Evolutionary conservation across 2,113 vertebrate species (phyloP), one percentile per base, ranked within the genome.

Genomic region (Callorhinus ursinus): DNA sequence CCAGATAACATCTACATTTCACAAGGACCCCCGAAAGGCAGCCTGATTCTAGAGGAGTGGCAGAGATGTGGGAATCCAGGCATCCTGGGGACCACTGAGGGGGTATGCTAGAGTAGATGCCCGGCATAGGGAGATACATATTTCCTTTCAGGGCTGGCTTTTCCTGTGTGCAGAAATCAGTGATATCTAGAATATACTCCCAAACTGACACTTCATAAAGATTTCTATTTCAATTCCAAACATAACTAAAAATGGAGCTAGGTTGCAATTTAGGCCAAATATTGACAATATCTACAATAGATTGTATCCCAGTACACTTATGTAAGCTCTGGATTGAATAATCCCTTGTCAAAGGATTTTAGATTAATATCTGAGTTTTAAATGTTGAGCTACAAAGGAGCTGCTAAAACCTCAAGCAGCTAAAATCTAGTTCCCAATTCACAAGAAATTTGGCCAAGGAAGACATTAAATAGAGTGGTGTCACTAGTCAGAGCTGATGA

Each of bases 391-490:
- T 85, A 94, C 95, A 96, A 98, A 98, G 97, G 92, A 97, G 77
- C 61, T 97, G 72, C 96, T 98, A 92, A 98, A 99, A 98, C 95
- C 97, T 90, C 76, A 97, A 98, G 97, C 90, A 98, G 96, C 96
- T 98, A 95, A 98, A 98, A 98, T 97, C 97, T 95, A 83, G 96
- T 91, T 91, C 96, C 86, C 97, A 97, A 98, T 98, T 98, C 96
- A 94, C 88, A 97, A 94, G 91, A 98, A 98, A 98, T 98, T 97
- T 98, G 98, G 96, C 90, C 98, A 97, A 96, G 98, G 96, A 97
- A 96, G 95, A 96, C 93, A 1, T 95, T 98, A 98, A 98, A 98
- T 97, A 98, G 97, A 92, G 95, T 97, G 94, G 95, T 97, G 97
- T 98, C 98, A 98, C 98, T 92, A 97, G 97, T 98, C 96, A 95